Evolutionary conservation across 2,888 invertebrate genomes (phyloP), one percentile per base, ranked within the genome.

Genomic region (Cosmia trapezina): DNA sequence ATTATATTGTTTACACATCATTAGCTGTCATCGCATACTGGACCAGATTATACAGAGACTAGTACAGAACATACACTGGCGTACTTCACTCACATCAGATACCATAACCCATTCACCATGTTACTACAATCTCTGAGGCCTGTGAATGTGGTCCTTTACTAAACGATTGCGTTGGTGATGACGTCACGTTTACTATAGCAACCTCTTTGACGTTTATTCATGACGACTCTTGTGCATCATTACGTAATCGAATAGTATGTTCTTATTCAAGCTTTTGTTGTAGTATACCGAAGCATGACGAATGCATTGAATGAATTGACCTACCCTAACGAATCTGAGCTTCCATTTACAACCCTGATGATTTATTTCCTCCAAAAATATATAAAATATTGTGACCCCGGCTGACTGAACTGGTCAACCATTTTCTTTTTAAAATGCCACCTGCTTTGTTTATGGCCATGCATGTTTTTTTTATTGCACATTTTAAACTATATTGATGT

Each of bases 81-180:
- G 94, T 94, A 93, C 95, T 95, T 95, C 95, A 96, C 95, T 93
- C 91, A 96, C 95, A 95, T 95, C 90, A 91, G 89, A 93, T 91
- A 93, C 93, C 94, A 93, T 94, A 73, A 91, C 91, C 90, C 93
- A 94, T 94, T 94, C 92, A 94, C 96, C 94, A 94, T 95, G 95
- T 90, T 86, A 87, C 87, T 88, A 92, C 89, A 93, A 89, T 87
- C 86, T 92, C 90, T 90, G 91, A 93, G 90, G 93, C 94, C 92
- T 95, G 93, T 94, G 92, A 94, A 93, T 94, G 94, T 94, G 94
- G 92, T 94, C 92, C 82, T 80, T 82, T 90, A 88, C 93, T 93
- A 91, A 86, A 88, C 94, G 94, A 94, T 93, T 93, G 93, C 92
- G 85, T 83, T 83, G 78, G 80, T 84, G 75, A 85, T 83, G 68